Evolutionary conservation across 2,888 invertebrate genomes (phyloP).

Genomic region (Acleris emargana): DNA sequence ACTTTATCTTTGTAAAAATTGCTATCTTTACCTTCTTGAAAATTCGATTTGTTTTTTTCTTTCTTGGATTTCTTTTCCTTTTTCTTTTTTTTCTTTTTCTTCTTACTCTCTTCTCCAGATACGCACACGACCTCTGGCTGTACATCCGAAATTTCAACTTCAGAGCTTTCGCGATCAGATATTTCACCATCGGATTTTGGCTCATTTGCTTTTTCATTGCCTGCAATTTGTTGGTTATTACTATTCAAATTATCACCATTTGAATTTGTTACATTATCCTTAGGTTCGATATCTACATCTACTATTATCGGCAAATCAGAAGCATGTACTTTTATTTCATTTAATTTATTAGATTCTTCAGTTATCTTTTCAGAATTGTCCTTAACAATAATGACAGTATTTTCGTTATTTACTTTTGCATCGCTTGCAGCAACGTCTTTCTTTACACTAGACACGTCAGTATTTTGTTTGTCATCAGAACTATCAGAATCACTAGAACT

Average conservation of each 20-base stretch:
- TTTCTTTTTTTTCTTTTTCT: conserved; percentile 66
- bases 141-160: conserved; percentile 62
- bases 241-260: conserved; percentile 10
- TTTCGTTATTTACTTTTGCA: too few relatives aligned
- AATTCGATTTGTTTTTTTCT: conserved; percentile 64
- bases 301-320: conserved; percentile 28
- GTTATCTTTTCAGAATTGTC: not conserved
- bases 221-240: conserved; percentile 40
- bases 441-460: conserved; percentile 32
- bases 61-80: conserved; percentile 72
- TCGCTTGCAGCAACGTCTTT: too few relatives aligned
- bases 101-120: conserved; percentile 69
- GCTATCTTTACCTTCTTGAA: conserved; percentile 64
- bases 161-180: conserved; percentile 63
- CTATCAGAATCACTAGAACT: conserved; percentile 55
- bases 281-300: not conserved
- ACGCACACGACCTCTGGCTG: conserved; percentile 81
- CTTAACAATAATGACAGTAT: too few relatives aligned
- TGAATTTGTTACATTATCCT: not conserved
- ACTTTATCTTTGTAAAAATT: conserved; percentile 63
- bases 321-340: conserved; percentile 24
- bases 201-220: conserved; percentile 21
- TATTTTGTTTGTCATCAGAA: conserved; percentile 43
- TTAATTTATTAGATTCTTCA: conserved; percentile 1
- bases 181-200: conserved; percentile 63